A percentile compares a stretch with the other conserved stretches of the same genome.
Evolutionary conservation across 2,113 vertebrate species (phyloP).

Genomic region (Notiomystis cincta): DNA sequence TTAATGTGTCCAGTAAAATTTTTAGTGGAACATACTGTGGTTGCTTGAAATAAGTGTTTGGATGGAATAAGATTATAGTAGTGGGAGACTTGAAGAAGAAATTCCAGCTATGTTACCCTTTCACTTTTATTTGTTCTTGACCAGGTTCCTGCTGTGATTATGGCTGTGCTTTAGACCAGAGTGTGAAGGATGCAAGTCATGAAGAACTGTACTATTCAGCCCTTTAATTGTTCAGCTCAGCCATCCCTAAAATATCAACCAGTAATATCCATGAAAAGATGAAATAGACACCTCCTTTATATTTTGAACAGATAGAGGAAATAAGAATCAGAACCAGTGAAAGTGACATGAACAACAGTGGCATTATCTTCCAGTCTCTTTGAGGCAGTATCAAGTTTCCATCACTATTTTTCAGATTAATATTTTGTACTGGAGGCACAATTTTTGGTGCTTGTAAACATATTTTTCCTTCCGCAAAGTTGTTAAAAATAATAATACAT

Average conservation of each 20-base stretch:
- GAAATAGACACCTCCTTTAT: not conserved
- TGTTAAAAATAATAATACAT: not conserved
- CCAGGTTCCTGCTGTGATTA: conserved; percentile 27
- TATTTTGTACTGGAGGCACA: not conserved
- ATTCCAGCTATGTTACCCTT: conserved; percentile 51
- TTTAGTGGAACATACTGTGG: not conserved
- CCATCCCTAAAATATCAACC: not conserved
- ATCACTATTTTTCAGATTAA: not conserved
- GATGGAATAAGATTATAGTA: not conserved
- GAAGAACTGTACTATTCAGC: not conserved
- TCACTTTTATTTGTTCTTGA: conserved; percentile 44
- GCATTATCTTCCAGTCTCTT: not conserved
- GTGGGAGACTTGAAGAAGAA: conserved; percentile 42
- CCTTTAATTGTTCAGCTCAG: not conserved
- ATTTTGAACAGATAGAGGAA: not conserved
- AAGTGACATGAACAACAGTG: not conserved
- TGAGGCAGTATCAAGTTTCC: not conserved
- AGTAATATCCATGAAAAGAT: not conserved
- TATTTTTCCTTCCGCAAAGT: not conserved
- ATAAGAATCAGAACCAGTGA: not conserved
- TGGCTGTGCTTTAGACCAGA: not conserved
- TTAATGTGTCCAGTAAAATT: conserved; percentile 31
- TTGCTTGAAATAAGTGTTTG: conserved; percentile 14
- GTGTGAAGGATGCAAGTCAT: not conserved
- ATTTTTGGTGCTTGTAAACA: not conserved